A percentile compares a stretch with the other conserved stretches of the same genome.
These are phyloP conservation scores for Gari tellinella DNA, from an alignment of 2,888 invertebrate species.

Conservation along the genomic window DNA sequence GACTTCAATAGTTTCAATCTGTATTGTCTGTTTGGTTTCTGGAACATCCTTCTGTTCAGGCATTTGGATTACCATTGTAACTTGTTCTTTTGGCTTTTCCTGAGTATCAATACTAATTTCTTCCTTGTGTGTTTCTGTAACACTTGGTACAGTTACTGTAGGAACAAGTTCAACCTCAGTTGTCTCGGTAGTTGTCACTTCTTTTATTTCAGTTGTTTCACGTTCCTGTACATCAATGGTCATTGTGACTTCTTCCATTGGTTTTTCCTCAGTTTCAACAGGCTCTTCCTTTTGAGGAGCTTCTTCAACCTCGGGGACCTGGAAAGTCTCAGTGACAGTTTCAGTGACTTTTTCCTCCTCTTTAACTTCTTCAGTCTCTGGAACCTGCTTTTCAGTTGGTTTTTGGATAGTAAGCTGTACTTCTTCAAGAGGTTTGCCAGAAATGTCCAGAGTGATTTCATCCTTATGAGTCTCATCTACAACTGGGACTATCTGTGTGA, in stretches of 20 bases:
- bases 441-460: slow-evolving; percentile 68
- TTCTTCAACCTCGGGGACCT: slow-evolving; percentile 61
- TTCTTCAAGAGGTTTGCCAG: slow-evolving; percentile 71
- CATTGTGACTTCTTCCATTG: slow-evolving; percentile 59
- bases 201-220: slow-evolving; percentile 61
- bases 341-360: slow-evolving; percentile 59
- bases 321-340: slow-evolving; percentile 55
- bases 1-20: slow-evolving; percentile 38
- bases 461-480: slow-evolving; percentile 64
- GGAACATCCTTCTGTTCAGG: slow-evolving; percentile 38
- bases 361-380: slow-evolving; percentile 57
- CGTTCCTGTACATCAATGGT: slow-evolving; percentile 53
- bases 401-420: slow-evolving; percentile 74
- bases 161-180: slow-evolving; percentile 44
- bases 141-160: slow-evolving; percentile 48
- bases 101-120: slow-evolving; percentile 65
- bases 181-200: slow-evolving; percentile 55
- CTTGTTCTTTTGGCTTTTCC: slow-evolving; percentile 62
- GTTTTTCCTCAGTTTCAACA: slow-evolving; percentile 61
- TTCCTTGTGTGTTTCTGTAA: slow-evolving; percentile 54
- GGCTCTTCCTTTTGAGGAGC: slow-evolving; percentile 58
- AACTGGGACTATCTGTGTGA: slow-evolving; percentile 56
- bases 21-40: slow-evolving; percentile 32
- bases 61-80: slow-evolving; percentile 37
- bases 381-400: slow-evolving; percentile 61